Evolutionary conservation across 2,888 invertebrate species (phyloP).

Genomic region (Deilephila porcellus): DNA sequence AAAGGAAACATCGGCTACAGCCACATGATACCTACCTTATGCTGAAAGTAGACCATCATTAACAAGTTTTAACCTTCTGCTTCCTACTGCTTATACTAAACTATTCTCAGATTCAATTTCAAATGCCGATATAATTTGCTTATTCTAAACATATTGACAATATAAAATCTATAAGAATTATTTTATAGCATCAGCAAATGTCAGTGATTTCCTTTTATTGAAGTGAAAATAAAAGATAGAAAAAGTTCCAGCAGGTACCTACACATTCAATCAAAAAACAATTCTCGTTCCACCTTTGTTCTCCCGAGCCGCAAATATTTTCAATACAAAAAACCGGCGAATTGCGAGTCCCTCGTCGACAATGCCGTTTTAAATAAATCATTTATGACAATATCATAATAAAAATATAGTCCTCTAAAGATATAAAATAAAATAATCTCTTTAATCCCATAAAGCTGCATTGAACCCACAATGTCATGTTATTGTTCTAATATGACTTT

Average conservation of each 20-base stretch:
- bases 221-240: background rate
- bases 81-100: no score
- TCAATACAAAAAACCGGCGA: slow-evolving; percentile 8
- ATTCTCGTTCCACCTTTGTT: slow-evolving; percentile 18
- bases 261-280: slow-evolving; percentile 13
- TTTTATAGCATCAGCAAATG: background rate
- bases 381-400: background rate
- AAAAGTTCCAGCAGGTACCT: slow-evolving; percentile 7
- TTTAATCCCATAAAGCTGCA: no score
- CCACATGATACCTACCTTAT: no score
- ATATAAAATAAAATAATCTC: no score
- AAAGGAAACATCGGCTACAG: no score
- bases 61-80: no score
- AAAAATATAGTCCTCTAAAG: no score
- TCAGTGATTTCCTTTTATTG: background rate
- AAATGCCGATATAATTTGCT: background rate
- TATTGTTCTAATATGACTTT: no score
- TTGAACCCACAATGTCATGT: no score
- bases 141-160: background rate
- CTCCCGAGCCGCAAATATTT: slow-evolving; percentile 15
- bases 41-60: no score
- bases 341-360: slow-evolving; percentile 8
- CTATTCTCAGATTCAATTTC: background rate
- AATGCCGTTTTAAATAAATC: background rate
- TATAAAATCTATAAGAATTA: background rate